Evolutionary conservation across 1,140 invertebrate species (phyloP), one percentile per base, ranked within the genome.

Genomic region (Mamestra configurata): DNA sequence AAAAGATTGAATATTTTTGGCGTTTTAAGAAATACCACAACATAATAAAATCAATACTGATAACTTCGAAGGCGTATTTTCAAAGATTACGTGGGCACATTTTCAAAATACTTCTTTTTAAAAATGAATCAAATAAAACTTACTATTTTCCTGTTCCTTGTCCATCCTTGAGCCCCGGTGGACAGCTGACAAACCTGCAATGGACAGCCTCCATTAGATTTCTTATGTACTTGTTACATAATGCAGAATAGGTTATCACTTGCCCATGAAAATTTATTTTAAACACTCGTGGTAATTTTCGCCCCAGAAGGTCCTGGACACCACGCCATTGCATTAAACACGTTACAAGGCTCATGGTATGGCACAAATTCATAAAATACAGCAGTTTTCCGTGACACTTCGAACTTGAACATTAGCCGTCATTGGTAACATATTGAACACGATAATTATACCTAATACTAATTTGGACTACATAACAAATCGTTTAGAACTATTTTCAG

Each of bases 81-180:
- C 40, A 3, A 24, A 70, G 49, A 53, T 35, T 49, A 55, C 68
- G n/a, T 20, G 10, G 49, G 15, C 49, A 10, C 10, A 49, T 11
- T 40, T 20, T 22, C 6, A 22, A 75, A 59, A 20, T 24, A 57
- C 40, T 75, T 10, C 3, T 24, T 64, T 61, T 68, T 18, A 49
- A 49, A 77, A 46, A 22, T 20, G 51, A 61, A 53, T 49, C 64
- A 49, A 68, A 81, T 81, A 70, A n/a, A 37, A 96, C 96, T 95
- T 96, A 98, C 97, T 92, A 96, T 95, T 96, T 98, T 98, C 85
- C 96, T 96, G 86, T 96, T 96, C 90, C 95, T 97, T 73, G 96
- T 96, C 97, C 97, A 97, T 94, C 96, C 96, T 90, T 96, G 96
- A 81, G 96, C 92, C 75, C 95, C 94, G 68, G 97, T 97, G 49